Evolutionary conservation across 2,797 vertebrate genomes (phyloP), one percentile per base, ranked within the genome.

Genomic region (Tauraco hartlaubi): DNA sequence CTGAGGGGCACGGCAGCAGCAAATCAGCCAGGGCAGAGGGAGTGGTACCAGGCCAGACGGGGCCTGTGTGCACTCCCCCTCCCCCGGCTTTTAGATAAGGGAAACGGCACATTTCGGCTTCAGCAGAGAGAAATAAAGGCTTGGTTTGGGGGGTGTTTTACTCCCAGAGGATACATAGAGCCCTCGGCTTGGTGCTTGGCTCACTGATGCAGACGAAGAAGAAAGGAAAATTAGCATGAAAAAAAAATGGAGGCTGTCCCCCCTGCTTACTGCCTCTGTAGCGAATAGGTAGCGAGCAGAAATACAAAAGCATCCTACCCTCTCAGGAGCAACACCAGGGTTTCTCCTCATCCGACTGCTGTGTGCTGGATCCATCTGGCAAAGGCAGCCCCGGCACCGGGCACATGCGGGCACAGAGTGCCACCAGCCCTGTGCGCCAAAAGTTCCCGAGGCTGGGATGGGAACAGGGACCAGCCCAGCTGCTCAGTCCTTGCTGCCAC

Each of bases 341-440:
- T 66, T 82, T 68, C 39, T 29, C 28, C 51, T 88, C 41, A 29
- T 29, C 37, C 28, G 3, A 26, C 55, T 85, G 59, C 75, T 0
- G 0, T 20, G 21, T 29, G 76, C 37, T 31, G 8, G 25, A 61
- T 48, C 33, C 61, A 33, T 8, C 44, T 5, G 13, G 25, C 2
- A 5, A 77, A 72, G 54, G 62, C 39, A 85, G 79, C 44, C 9
- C 17, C 33, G 67, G 23, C 66, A 18, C 58, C 12, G 3, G 41
- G 28, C 59, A 49, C 49, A 41, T 0, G 1, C 35, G 18, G 56
- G 22, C 4, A 1, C 12, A 3, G 2, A 41, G 28, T 9, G 44
- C 51, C 15, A 1, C 46, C 44, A 87, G 58, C 20, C 28, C 37
- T 7, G 1, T 8, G 21, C 63, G 76, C 46, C 2, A 0, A 67